phyloP scores from a whole-genome alignment of 2,797 vertebrate genomes.

The Eulemur mongoz region DNA sequence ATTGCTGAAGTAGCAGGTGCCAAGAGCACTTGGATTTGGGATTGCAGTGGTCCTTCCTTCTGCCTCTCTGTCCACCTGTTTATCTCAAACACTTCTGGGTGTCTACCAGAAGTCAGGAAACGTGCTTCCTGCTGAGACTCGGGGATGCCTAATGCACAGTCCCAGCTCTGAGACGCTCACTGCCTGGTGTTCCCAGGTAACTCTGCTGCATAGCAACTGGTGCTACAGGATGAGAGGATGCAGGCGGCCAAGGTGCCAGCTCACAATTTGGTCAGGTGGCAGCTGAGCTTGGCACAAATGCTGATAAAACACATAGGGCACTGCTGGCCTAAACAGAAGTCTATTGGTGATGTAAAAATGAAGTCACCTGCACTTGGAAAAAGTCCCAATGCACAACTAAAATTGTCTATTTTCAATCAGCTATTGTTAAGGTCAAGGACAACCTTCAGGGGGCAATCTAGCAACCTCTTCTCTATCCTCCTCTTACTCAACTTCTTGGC shows the following conservation, averaged over 20 bases:
- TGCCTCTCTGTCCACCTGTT: not conserved
- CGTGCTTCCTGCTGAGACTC: not conserved
- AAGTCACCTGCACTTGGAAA: not conserved
- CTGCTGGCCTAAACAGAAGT: not conserved
- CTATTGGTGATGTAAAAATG: not conserved
- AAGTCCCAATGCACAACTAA: not conserved
- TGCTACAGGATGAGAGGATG: not conserved
- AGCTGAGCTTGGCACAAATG: conserved; percentile 43
- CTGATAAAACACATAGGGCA: not conserved
- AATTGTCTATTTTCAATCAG: not conserved
- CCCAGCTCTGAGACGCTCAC: not conserved
- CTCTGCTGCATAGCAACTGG: not conserved
- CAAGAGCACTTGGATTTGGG: not conserved
- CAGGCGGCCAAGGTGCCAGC: not conserved
- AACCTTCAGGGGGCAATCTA: not conserved
- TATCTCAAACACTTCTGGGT: not conserved
- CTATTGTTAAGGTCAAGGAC: not conserved
- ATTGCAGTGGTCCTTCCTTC: not conserved
- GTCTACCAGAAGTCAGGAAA: not conserved
- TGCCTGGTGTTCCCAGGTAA: not conserved
- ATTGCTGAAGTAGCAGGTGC: not conserved
- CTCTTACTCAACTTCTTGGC: not conserved
- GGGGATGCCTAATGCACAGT: not conserved
- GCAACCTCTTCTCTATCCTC: not conserved
- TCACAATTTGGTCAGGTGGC: not conserved